phyloP scores from a whole-genome alignment of 2,113 vertebrate genomes.

The Mugil cephalus region DNA sequence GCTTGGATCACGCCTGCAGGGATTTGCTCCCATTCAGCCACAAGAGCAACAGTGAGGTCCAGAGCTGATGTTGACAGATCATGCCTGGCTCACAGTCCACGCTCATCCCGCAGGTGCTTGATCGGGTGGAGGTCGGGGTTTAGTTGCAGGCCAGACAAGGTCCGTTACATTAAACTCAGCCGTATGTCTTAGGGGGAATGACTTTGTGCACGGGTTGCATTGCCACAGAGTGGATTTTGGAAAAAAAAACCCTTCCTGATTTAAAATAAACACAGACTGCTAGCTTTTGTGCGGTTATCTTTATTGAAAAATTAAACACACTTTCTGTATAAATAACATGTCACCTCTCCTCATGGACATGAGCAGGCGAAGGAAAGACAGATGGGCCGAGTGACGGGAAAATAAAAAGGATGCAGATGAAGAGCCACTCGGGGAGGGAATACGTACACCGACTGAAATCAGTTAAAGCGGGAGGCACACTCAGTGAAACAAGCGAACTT shows the following conservation, averaged over 20 bases:
- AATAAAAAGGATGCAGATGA: slow-evolving; percentile 15
- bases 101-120: background rate
- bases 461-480: slow-evolving; percentile 41
- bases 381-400: slow-evolving; percentile 1
- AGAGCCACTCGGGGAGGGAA: background rate
- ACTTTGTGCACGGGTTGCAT: background rate
- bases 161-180: background rate
- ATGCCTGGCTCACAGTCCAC: background rate
- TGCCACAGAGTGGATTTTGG: no score
- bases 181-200: background rate
- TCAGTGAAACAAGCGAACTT: slow-evolving; percentile 40
- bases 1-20: background rate
- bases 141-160: background rate
- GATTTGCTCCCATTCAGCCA: slow-evolving; percentile 9
- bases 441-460: slow-evolving; percentile 18
- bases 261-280: slow-evolving; percentile 22
- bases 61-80: background rate
- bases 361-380: slow-evolving; percentile 47
- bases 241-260: no score
- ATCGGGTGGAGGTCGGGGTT: background rate
- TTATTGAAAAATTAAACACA: slow-evolving; percentile 96
- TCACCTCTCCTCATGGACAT: slow-evolving; percentile 82
- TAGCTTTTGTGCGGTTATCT: slow-evolving; percentile 74
- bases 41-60: background rate
- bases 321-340: slow-evolving; percentile 90